phyloP scores from a whole-genome alignment of 2,888 invertebrate species.

The Eristalis arbustorum region DNA sequence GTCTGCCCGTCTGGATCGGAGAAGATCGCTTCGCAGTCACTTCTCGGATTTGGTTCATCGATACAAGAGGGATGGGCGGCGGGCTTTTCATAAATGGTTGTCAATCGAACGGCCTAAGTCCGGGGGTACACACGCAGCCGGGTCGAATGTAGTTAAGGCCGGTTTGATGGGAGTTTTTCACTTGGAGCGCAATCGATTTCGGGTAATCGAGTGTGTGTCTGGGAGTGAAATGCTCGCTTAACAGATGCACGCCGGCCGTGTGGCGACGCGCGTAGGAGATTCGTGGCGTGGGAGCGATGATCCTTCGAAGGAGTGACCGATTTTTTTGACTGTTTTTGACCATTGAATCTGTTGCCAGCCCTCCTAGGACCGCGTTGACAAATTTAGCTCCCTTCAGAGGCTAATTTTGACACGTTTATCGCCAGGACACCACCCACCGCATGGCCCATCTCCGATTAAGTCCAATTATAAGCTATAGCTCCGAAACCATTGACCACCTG shows the following conservation, averaged over 20 bases:
- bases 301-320: neutral
- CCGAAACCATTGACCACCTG: slow-evolving; percentile 32
- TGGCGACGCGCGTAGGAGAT: neutral
- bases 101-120: slow-evolving; percentile 5
- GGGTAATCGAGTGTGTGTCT: neutral
- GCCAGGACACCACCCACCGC: neutral
- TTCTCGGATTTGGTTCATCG: slow-evolving; percentile 40
- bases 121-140: neutral
- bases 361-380: neutral
- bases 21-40: slow-evolving; percentile 46
- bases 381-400: neutral
- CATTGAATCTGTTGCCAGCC: no score
- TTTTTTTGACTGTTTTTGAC: neutral
- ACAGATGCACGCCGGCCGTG: neutral
- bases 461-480: neutral
- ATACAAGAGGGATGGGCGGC: neutral
- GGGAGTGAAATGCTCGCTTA: neutral
- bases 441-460: neutral
- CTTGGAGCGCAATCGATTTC: neutral
- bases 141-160: neutral
- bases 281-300: neutral
- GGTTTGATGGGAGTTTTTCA: neutral
- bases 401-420: neutral
- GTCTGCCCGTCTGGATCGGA: neutral
- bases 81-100: neutral